Evolutionary conservation across 2,113 vertebrate genomes (phyloP), one percentile per base, ranked within the genome.

Genomic region (Bungarus multicinctus): DNA sequence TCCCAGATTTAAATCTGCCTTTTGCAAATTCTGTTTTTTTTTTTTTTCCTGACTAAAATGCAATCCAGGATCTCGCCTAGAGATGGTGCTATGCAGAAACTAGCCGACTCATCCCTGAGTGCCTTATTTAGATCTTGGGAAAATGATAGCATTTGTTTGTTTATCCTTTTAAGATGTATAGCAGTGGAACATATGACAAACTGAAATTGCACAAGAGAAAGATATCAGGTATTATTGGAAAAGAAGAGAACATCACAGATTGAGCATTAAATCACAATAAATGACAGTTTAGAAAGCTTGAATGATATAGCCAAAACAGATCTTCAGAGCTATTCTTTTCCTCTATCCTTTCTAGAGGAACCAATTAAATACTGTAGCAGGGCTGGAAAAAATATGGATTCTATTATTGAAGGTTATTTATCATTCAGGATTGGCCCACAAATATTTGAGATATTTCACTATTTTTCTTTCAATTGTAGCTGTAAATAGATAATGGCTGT

Each of bases 391-490:
- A 22, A 16, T 90, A 69, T 20, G 12, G 7, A 93, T 22, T 60
- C 52, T 22, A 34, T 34, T 43, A 85, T 58, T 34, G 50, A 47
- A 50, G 25, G 25, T 90, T 92, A 94, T 34, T 60, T 94, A 94
- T 7, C 34, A 30, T 45, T 22, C 3, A 14, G 92, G 55, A 87
- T 18, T 18, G 7, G 57, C 52, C 89, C 58, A 64, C 89, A 94
- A 95, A 96, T 96, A 95, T 96, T 85, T 96, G 90, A 96, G 92
- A 92, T 47, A 57, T 92, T 91, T 88, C 50, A 69, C 11, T 30
- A 12, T 55, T 30, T 90, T 94, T 18, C 2, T 54, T 89, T 60
- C 90, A n/a, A 52, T 39, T n/a, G 57, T 2, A 18, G 27, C 3
- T 9, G 53, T 45, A 91, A 58, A 87, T 20, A 74, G 20, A 53